Evolutionary conservation across 2,888 invertebrate species (phyloP).

Genomic region (Gastracanthus pulcherrimus): DNA sequence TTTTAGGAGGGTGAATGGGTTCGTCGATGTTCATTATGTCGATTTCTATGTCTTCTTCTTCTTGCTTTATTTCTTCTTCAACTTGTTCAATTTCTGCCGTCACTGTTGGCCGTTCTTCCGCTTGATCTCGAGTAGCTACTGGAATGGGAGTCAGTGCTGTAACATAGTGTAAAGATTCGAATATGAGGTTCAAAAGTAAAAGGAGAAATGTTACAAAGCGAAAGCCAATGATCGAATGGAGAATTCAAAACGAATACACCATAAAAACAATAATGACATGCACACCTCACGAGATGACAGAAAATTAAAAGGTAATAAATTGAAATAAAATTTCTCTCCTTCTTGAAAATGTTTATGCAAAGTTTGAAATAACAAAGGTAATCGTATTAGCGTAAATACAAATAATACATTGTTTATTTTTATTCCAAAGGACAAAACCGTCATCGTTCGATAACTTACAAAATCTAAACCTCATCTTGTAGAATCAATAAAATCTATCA

Average conservation of each 20-base stretch:
- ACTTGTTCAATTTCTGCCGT: neutral
- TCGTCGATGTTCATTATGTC: slow-evolving; percentile 7
- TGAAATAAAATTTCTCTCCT: too few relatives aligned
- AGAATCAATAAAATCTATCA: too few relatives aligned
- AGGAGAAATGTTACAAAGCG: neutral
- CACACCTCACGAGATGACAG: neutral
- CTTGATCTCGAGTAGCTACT: too few relatives aligned
- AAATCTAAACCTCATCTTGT: too few relatives aligned
- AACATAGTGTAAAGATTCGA: neutral
- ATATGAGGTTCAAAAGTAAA: neutral
- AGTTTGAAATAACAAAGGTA: too few relatives aligned
- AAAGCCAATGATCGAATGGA: neutral
- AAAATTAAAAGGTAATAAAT: neutral
- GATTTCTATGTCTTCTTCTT: neutral
- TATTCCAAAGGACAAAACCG: too few relatives aligned
- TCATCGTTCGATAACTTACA: too few relatives aligned
- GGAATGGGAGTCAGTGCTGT: too few relatives aligned
- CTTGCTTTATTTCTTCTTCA: neutral
- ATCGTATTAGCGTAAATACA: too few relatives aligned
- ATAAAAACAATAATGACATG: neutral
- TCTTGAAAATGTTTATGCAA: too few relatives aligned
- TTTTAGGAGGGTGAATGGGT: neutral
- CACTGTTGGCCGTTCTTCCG: too few relatives aligned
- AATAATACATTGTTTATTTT: too few relatives aligned
- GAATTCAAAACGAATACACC: neutral